These are phyloP conservation scores for Drosophila mercatorum DNA, from an alignment of 2,888 invertebrate species.

Conservation along the genomic window DNA sequence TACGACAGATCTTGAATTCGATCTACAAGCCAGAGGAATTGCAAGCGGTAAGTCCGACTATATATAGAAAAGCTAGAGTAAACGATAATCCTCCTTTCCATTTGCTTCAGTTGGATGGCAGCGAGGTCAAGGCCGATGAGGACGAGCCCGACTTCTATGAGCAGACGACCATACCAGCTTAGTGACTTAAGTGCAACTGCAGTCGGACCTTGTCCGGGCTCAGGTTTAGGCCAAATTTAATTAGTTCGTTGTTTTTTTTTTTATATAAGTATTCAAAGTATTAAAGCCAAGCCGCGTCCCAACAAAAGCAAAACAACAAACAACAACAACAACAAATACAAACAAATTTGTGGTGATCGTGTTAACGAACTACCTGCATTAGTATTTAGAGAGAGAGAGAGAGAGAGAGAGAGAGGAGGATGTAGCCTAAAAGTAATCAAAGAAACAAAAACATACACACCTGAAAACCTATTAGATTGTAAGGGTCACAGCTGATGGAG, in stretches of 20 bases:
- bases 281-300: conserved; percentile 59
- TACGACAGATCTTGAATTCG: conserved; percentile 89
- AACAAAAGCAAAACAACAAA: conserved; percentile 21
- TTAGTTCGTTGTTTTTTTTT: conserved; percentile 50
- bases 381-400: conserved; percentile 58
- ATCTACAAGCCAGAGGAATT: conserved; percentile 93
- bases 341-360: conserved; percentile 63
- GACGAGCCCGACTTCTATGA: conserved; percentile 98
- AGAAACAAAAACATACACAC: conserved; percentile 33
- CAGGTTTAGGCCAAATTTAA: conserved; percentile 49
- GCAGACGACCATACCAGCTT: conserved; percentile 93
- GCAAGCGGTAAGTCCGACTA: conserved; percentile 89
- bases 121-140: conserved; percentile 91
- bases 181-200: conserved; percentile 74
- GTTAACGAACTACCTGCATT: conserved; percentile 76
- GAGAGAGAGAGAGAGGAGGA: conserved; percentile 9
- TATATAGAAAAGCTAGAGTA: background rate
- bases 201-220: conserved; percentile 1
- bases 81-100: conserved; percentile 25
- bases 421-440: conserved; percentile 26
- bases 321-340: conserved; percentile 26
- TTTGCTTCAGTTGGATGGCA: conserved; percentile 91
- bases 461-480: conserved; percentile 46
- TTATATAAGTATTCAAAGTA: conserved; percentile 60
- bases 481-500: conserved; percentile 14